A percentile compares a stretch with the other conserved stretches of the same genome.
phyloP scores from a whole-genome alignment of 2,113 vertebrate species.

The Ardeotis arabs region DNA sequence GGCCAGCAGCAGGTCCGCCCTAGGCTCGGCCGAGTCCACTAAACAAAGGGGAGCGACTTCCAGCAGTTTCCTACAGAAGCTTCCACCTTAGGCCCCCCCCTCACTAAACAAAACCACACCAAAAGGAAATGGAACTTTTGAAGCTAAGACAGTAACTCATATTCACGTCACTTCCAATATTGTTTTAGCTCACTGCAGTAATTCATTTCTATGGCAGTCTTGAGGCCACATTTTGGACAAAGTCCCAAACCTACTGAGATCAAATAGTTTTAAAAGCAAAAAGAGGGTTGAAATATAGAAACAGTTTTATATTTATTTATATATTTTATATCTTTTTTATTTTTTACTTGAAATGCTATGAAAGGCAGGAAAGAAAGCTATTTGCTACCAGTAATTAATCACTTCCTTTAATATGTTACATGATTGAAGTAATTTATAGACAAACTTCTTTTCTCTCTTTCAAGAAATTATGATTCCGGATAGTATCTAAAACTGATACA shows the following conservation, averaged over 20 bases:
- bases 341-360: neutral
- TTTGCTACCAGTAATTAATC: neutral
- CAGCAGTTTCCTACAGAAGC: too few species aligned
- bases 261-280: neutral
- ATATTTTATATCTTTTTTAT: neutral
- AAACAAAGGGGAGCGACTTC: too few species aligned
- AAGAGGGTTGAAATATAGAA: neutral
- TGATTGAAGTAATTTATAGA: neutral
- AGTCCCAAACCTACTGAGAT: neutral
- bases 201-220: neutral
- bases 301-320: neutral
- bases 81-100: too few species aligned
- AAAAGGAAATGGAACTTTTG: neutral
- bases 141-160: neutral
- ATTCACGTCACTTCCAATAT: neutral
- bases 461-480: neutral
- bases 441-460: neutral
- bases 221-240: neutral
- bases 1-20: too few species aligned
- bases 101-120: neutral
- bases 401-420: neutral
- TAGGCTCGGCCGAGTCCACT: too few species aligned
- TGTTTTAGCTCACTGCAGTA: neutral
- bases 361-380: neutral
- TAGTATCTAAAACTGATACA: neutral